phyloP scores from a whole-genome alignment of 2,113 vertebrate genomes.

The Cebus imitator region DNA sequence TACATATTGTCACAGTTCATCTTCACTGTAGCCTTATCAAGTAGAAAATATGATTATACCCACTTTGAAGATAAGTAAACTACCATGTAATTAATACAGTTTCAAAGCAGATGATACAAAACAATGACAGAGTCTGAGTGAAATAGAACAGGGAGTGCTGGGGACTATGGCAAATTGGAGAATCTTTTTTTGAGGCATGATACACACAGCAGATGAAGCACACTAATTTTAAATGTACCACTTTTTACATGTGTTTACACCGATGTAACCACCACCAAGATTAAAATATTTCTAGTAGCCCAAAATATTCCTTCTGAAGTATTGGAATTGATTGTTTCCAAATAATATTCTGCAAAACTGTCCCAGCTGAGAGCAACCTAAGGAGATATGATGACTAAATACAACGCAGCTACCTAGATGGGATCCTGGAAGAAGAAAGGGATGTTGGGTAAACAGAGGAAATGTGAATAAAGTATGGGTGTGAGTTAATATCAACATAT shows the following conservation, averaged over 20 bases:
- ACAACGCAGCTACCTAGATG: not conserved
- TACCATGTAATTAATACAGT: not conserved
- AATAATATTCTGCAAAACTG: not conserved
- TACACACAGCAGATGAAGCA: not conserved
- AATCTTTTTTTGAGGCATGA: not conserved
- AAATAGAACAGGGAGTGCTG: not conserved
- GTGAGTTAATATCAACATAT: not conserved
- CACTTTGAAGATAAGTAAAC: not conserved
- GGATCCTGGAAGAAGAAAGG: not conserved
- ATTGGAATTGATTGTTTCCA: not conserved
- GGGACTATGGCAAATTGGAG: not conserved
- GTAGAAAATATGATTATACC: not conserved
- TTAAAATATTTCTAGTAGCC: not conserved
- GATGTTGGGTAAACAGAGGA: not conserved
- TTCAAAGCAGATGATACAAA: not conserved
- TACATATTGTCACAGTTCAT: not conserved
- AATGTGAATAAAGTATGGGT: not conserved
- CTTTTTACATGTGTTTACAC: not conserved
- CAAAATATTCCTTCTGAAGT: not conserved
- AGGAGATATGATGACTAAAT: not conserved
- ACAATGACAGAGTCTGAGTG: not conserved
- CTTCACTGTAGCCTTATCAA: not conserved
- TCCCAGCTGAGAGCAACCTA: not conserved
- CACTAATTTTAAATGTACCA: not conserved
- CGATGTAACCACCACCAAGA: not conserved